Evolutionary conservation across 2,113 vertebrate genomes (phyloP), one percentile per base, ranked within the genome.

Genomic region (Coryphaenoides rupestris): DNA sequence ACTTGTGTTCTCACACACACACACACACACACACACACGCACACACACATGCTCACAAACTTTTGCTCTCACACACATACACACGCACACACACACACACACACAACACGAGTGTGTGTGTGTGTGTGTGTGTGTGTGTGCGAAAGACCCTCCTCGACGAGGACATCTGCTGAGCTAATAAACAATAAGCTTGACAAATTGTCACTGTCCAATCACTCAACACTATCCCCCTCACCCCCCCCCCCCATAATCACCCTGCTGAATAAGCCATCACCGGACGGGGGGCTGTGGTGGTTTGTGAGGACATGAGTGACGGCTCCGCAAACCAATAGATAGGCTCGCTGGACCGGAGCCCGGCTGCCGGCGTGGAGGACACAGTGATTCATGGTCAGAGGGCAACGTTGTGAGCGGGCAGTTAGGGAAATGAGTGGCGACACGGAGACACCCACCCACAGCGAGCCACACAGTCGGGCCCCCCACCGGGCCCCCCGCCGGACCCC

Each of bases 141-240:
- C n/a, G 58, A n/a, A 64, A 68, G 65, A 66, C 65, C 79, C 80
- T 87, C 78, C 86, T 71, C 66, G 68, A 78, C 28, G 77, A 86
- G 89, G 84, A 89, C 88, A 91, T 90, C 89, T 90, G 88, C 86
- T 82, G 80, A 79, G 78, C 85, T 85, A 86, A 90, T 89, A 89
- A 90, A 90, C 82, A 80, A 89, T 89, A 89, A 90, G 88, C 69
- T 78, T 88, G 88, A 92, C 87, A 90, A 91, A 92, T 84, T 82
- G 79, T 83, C 71, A 76, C 76, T 82, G 84, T 89, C 87, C 69
- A 70, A 82, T 87, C 77, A 77, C 73, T 85, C 74, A 66, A 69
- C n/a, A n/a, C 68, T 75, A 70, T 28, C 71, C 77, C 74, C 24
- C 75, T 14, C 67, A 68, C 79, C 68, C 28, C 77, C 71, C 40